Conservation (phyloP, 2,797 vertebrate species). For the Lemur catta region DNA sequence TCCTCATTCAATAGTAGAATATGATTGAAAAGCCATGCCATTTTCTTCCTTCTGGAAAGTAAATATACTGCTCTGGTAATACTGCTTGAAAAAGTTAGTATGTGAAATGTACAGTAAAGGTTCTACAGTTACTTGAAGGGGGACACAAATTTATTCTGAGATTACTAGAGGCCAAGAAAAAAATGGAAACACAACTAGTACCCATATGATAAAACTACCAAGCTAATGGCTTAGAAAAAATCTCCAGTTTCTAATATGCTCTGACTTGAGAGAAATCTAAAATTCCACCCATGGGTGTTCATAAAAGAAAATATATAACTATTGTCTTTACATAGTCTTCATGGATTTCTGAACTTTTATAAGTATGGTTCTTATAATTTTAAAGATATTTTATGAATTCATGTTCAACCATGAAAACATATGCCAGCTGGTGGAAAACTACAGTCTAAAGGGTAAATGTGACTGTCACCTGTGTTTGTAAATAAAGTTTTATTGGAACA, state of each 20-base stretch:
- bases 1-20: not conserved
- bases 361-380: not conserved
- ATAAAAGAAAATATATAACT: not conserved
- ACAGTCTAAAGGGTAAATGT: not conserved
- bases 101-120: not conserved
- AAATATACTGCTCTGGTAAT: not conserved
- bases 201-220: not conserved
- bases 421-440: not conserved
- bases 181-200: not conserved
- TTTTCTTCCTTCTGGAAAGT: not conserved
- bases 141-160: not conserved
- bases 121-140: not conserved
- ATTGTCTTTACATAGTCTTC: not conserved
- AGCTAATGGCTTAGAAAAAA: not conserved
- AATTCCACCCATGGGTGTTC: not conserved
- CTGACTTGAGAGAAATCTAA: not conserved
- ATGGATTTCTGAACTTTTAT: not conserved
- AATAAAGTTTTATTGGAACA: not conserved
- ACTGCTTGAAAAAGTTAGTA: not conserved
- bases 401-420: not conserved
- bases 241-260: not conserved
- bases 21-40: not conserved
- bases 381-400: constrained; percentile 11
- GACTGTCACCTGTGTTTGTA: not conserved
- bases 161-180: not conserved